Percentiles rank a stretch among this genome's conserved stretches.
These are phyloP conservation scores for Elgonia sp. DNA, from an alignment of 2,888 invertebrate genomes.

Conservation along the genomic window DNA sequence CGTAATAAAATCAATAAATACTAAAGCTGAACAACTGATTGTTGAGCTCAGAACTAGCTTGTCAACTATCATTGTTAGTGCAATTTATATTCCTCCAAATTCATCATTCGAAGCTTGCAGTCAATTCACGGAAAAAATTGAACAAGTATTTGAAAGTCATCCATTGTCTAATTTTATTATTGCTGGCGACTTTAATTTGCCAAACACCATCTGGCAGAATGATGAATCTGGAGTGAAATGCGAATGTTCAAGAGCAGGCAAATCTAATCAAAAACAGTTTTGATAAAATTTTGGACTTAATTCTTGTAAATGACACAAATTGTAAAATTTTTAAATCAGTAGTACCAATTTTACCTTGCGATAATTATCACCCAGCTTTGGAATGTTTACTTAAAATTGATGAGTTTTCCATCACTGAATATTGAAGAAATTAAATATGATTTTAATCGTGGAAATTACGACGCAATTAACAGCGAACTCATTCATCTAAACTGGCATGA, in stretches of 20 bases:
- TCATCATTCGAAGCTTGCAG: neutral
- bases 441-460: too few relatives aligned
- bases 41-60: neutral
- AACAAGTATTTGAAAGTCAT: neutral
- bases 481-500: neutral
- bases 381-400: neutral
- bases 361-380: conserved; percentile 12
- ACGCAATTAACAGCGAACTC: neutral
- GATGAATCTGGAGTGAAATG: neutral
- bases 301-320: neutral
- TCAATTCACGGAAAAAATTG: neutral
- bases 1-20: neutral
- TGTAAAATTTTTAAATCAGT: neutral
- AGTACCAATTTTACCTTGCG: conserved; percentile 12
- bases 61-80: neutral
- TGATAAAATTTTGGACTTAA: conserved; percentile 18
- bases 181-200: conserved; percentile 6
- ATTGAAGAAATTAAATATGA: too few relatives aligned
- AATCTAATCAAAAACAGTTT: too few relatives aligned
- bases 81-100: conserved; percentile 4
- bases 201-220: neutral
- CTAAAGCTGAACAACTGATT: neutral
- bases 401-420: too few relatives aligned
- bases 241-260: too few relatives aligned
- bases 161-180: conserved; percentile 8